These are phyloP conservation scores for Temnothorax rugatulus DNA, from an alignment of 2,888 invertebrate species.

Conservation along the genomic window DNA sequence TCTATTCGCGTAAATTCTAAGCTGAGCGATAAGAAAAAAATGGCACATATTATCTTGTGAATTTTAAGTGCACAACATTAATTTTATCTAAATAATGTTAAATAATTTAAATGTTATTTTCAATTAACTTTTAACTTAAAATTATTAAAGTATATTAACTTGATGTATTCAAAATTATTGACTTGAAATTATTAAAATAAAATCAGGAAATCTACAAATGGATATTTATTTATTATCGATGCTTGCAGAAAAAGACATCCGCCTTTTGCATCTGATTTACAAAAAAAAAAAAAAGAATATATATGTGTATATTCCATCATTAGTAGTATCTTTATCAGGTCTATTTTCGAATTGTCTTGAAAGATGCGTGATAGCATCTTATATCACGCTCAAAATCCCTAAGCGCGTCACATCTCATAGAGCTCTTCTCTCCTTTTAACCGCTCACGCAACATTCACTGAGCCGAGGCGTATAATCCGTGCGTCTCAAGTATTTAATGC, in stretches of 20 bases:
- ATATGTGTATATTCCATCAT: not conserved
- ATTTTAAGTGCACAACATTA: not conserved
- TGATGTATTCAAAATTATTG: not conserved
- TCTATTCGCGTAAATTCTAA: not conserved
- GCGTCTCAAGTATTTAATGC: slow-evolving; percentile 59
- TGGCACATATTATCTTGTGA: not conserved
- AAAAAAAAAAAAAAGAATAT: not conserved
- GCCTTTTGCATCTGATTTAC: not conserved
- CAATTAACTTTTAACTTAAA: not conserved
- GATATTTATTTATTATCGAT: not conserved
- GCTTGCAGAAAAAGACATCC: not conserved
- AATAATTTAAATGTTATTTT: slow-evolving; percentile 1
- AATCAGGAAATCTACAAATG: not conserved
- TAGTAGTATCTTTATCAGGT: not conserved
- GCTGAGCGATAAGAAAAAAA: not conserved
- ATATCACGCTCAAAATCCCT: not conserved
- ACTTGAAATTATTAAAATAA: not conserved
- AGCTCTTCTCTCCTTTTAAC: slow-evolving; percentile 9
- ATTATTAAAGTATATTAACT: too few species aligned
- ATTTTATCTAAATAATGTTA: not conserved
- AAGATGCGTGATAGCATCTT: not conserved
- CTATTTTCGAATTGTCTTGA: not conserved
- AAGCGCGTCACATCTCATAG: slow-evolving; percentile 19
- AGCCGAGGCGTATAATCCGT: slow-evolving; percentile 11
- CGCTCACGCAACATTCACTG: slow-evolving; percentile 25